Conservation (phyloP, 2,797 vertebrate genomes). For the Esox masquinongy region DNA sequence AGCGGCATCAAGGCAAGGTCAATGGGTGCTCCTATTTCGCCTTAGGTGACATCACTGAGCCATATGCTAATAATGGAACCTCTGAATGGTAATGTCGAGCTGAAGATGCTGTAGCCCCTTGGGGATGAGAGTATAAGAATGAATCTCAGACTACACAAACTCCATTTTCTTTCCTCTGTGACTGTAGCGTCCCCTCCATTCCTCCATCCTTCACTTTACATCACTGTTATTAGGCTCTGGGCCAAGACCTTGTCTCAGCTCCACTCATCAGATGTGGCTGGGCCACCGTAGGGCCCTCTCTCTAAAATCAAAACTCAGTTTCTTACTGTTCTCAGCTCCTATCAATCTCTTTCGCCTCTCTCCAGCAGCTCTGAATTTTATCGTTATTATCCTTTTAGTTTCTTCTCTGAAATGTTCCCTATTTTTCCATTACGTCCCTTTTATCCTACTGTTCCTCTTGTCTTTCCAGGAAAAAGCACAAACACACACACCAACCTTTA, state of each 20-base stretch:
- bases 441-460: constrained; percentile 15
- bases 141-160: constrained; percentile 48
- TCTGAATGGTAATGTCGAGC: constrained; percentile 58
- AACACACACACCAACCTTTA: constrained; percentile 24
- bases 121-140: constrained; percentile 36
- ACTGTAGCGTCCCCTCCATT: neutral
- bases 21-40: constrained; percentile 65
- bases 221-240: constrained; percentile 65
- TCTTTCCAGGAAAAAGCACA: constrained; percentile 7
- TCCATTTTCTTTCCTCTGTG: constrained; percentile 51
- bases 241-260: constrained; percentile 64
- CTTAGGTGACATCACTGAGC: constrained; percentile 66
- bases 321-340: neutral
- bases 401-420: constrained; percentile 6
- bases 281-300: constrained; percentile 50
- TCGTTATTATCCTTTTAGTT: constrained; percentile 11
- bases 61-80: constrained; percentile 64
- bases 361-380: constrained; percentile 23
- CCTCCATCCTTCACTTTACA: constrained; percentile 56
- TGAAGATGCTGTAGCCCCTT: constrained; percentile 46
- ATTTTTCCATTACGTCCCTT: constrained; percentile 11
- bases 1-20: constrained; percentile 71
- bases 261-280: constrained; percentile 67
- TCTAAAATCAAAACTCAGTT: neutral
- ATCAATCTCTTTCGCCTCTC: constrained; percentile 16